Conservation (phyloP, 2,797 vertebrate species). For the Synaphobranchus kaupii region DNA sequence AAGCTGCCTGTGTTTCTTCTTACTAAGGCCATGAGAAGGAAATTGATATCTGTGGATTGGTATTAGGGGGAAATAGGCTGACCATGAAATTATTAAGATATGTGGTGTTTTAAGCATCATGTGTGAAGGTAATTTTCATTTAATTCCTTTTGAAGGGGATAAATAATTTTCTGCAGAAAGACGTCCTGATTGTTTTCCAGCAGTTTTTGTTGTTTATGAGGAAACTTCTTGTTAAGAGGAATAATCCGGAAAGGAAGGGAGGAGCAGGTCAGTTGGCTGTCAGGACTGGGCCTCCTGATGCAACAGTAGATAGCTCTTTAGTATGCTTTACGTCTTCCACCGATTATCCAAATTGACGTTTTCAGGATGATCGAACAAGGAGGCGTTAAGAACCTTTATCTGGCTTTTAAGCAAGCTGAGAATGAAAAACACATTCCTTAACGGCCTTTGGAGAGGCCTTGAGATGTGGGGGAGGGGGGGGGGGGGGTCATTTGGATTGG, state of each 20-base stretch:
- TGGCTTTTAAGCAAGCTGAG: constrained; percentile 18
- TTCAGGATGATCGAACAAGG: constrained; percentile 32
- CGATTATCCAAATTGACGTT: constrained; percentile 28
- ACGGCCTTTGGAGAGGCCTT: constrained; percentile 3
- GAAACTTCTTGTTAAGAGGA: constrained; percentile 20
- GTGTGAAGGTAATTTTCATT: background rate
- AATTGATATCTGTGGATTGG: background rate
- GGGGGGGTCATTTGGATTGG: constrained; percentile 37
- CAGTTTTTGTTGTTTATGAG: constrained; percentile 13
- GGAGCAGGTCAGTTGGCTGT: constrained; percentile 8
- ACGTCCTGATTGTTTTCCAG: background rate
- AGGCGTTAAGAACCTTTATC: constrained; percentile 27
- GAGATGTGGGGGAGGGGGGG: constrained; percentile 36
- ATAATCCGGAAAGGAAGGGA: constrained; percentile 6
- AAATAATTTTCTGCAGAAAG: background rate
- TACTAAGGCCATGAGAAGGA: background rate
- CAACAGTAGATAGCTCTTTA: constrained; percentile 27
- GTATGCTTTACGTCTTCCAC: constrained; percentile 20
- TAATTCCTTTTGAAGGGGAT: background rate
- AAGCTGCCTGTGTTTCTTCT: background rate
- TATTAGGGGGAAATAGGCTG: background rate
- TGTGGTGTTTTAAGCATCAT: background rate
- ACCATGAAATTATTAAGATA: background rate
- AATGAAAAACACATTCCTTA: background rate
- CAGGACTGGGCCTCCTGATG: constrained; percentile 13